Base-by-base conservation (phyloP, 2,888 invertebrate species). In the Encarsia formosa region DNA sequence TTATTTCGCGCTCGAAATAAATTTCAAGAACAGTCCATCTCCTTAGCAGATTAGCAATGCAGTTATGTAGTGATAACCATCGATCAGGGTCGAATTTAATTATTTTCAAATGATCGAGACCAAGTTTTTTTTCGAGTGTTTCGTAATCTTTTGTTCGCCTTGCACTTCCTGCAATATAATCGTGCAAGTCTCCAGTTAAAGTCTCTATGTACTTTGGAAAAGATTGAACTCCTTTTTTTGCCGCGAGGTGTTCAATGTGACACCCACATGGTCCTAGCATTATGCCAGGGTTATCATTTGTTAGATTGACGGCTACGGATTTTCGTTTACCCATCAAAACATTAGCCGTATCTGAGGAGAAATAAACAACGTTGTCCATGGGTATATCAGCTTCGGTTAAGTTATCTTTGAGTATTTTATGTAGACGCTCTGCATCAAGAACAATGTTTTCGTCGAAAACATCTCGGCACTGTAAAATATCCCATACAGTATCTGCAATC, bases 241-340 rank as follows among this genome's bases (percentile, higher is more conserved):
- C 44, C 13, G 15, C 9, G 16, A 50, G 32, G 18, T 50, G 44
- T 13, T 39, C 35, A 2, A 45, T 23, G 18, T 50, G 50, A 31
- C 39, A 50, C 4, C 15, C 6, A 32, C 44, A 50, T 29, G 44
- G 19, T 2, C 23, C 6, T 3, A 45, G 32, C n/a, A 16, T n/a
- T 1, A 44, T 39, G 19, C 23, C 20, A 1, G 32, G 39, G 8
- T 22, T n/a, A 4, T 13, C 6, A 15, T 23, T 23, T 13, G 16
- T 31, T 4, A 50, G 23, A 40, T 13, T 45, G 5, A 45, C 5
- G 5, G 38, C 31, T 3, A 50, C 50, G 4, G 39, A 44, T n/a
- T 45, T 39, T 18, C 23, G 3, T 4, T n/a, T 8, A 2, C 50
- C 50, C 34, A 44, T 50, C 45, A 50, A 23, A 2, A 42, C 29